phyloP scores from a whole-genome alignment of 2,888 invertebrate genomes.

The Emmelina monodactyla region DNA sequence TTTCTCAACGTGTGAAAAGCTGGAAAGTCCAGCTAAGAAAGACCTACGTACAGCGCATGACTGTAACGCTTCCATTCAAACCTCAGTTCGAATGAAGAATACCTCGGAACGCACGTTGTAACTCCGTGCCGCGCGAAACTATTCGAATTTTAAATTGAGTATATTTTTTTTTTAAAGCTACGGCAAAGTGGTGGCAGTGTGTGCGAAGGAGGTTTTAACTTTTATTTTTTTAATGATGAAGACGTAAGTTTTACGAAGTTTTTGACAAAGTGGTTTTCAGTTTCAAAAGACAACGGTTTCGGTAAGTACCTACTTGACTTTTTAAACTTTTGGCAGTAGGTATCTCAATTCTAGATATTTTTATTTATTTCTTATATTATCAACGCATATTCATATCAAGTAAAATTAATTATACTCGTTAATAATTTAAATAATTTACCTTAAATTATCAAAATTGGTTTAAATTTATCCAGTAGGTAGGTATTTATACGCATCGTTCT shows the following conservation, averaged over 20 bases:
- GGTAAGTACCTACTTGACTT: too few relatives aligned
- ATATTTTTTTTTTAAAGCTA: slow-evolving; percentile 17
- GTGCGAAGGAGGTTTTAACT: too few relatives aligned
- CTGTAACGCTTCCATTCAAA: slow-evolving; percentile 38
- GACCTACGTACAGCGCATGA: slow-evolving; percentile 34
- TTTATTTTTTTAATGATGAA: too few relatives aligned
- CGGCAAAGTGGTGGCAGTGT: slow-evolving; percentile 9
- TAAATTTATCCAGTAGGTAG: too few relatives aligned
- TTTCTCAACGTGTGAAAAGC: slow-evolving; percentile 28
- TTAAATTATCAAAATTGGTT: too few relatives aligned
- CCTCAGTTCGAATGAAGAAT: slow-evolving; percentile 49
- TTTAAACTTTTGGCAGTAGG: too few relatives aligned
- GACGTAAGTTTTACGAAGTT: background rate
- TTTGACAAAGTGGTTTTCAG: background rate
- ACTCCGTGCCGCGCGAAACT: slow-evolving; percentile 32
- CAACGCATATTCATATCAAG: too few relatives aligned
- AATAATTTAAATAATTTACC: too few relatives aligned
- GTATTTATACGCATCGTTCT: too few relatives aligned
- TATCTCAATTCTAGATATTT: too few relatives aligned
- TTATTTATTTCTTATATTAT: too few relatives aligned
- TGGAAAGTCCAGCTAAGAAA: slow-evolving; percentile 25
- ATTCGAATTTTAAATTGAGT: slow-evolving; percentile 40
- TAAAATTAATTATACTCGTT: too few relatives aligned
- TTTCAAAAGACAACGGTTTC: background rate
- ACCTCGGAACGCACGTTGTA: slow-evolving; percentile 39